These are phyloP conservation scores for Bovichtus diacanthus DNA, from an alignment of 2,797 vertebrate species.

Conservation along the genomic window DNA sequence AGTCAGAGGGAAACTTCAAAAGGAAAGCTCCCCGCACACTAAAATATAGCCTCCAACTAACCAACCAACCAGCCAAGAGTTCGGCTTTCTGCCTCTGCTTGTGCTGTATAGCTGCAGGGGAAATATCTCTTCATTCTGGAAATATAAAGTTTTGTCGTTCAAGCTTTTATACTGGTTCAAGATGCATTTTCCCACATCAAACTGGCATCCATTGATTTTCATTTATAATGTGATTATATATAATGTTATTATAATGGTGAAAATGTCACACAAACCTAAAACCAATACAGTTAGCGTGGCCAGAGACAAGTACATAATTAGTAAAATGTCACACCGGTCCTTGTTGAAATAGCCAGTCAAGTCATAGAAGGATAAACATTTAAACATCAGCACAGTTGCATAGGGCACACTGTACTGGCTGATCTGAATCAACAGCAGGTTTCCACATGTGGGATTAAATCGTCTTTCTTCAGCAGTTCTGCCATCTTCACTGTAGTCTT, in stretches of 20 bases:
- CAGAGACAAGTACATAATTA: background rate
- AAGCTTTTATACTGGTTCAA: background rate
- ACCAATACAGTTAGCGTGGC: background rate
- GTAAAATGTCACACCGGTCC: background rate
- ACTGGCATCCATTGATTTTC: background rate
- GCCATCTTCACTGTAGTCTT: background rate
- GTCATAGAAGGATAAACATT: background rate
- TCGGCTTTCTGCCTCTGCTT: constrained; percentile 6
- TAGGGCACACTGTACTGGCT: background rate
- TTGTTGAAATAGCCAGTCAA: background rate
- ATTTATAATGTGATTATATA: no score
- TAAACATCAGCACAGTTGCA: background rate
- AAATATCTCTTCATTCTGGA: constrained; percentile 6
- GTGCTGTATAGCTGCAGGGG: constrained; percentile 8
- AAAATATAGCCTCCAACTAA: constrained; percentile 18
- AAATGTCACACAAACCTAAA: background rate
- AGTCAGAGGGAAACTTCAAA: constrained; percentile 49
- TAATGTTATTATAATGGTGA: no score
- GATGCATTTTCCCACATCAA: background rate
- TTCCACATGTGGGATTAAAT: constrained; percentile 20
- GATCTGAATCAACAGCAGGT: constrained; percentile 10
- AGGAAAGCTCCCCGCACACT: constrained; percentile 10
- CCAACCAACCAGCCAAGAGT: background rate
- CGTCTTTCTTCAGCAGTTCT: background rate
- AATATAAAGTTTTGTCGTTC: background rate